phyloP scores from a whole-genome alignment of 92 coral and sea anemone genomes.

The Phenganax stokvisi region DNA sequence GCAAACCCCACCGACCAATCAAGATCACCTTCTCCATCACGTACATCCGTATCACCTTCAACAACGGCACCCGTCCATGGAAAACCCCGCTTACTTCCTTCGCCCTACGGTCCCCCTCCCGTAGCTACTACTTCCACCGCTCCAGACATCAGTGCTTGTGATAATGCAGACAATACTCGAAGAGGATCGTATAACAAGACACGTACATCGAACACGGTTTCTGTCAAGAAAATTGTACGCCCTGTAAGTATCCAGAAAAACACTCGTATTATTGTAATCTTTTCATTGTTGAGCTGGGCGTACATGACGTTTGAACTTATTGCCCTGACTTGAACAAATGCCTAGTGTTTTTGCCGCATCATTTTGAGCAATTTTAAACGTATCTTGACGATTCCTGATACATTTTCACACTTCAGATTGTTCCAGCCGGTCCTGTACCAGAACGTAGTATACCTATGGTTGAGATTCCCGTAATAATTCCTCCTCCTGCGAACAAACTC shows the following conservation, averaged over 20 bases:
- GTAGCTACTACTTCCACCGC: not conserved
- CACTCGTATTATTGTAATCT: not conserved
- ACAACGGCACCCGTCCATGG: slow-evolving; percentile 17
- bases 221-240: not conserved
- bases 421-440: slow-evolving; percentile 45
- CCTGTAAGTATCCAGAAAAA: slow-evolving; percentile 10
- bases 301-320: not conserved
- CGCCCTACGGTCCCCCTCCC: slow-evolving; percentile 8
- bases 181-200: not conserved
- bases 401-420: slow-evolving; percentile 15
- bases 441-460: slow-evolving; percentile 1
- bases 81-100: slow-evolving; percentile 35
- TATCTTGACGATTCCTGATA: slow-evolving; percentile 13
- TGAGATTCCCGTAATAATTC: not conserved
- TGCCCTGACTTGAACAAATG: not conserved
- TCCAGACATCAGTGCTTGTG: not conserved
- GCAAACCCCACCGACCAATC: not conserved
- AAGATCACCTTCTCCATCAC: not conserved
- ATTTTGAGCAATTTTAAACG: not conserved
- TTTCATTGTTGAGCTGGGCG: not conserved
- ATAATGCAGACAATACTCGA: not conserved
- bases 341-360: too few relatives aligned
- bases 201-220: not conserved
- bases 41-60: not conserved
- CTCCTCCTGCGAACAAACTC: slow-evolving; percentile 8